Conservation (phyloP, 92 coral and sea anemone species). For the Parazoanthus swiftii region DNA sequence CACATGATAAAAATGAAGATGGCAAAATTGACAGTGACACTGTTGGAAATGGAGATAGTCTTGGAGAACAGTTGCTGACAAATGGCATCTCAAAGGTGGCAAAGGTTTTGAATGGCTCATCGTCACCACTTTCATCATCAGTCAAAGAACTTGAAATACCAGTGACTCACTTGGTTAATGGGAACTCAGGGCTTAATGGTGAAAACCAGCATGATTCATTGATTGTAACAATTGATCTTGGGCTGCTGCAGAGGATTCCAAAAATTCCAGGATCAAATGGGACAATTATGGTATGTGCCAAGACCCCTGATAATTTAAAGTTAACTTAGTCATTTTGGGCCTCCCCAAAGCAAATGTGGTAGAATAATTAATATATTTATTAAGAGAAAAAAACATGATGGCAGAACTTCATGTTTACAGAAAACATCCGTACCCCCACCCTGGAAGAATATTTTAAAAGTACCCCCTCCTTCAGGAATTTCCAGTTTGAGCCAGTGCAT, state of each 20-base stretch:
- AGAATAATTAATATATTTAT: too few species aligned
- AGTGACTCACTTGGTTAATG: constrained; percentile 46
- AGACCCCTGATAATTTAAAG: not conserved
- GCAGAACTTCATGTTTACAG: too few species aligned
- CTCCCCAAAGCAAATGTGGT: not conserved
- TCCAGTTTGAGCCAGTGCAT: too few species aligned
- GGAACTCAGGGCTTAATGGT: constrained; percentile 66
- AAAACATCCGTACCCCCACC: too few species aligned
- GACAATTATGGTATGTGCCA: constrained; percentile 32
- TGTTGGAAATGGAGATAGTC: constrained; percentile 60
- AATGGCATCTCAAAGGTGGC: not conserved
- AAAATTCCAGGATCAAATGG: constrained; percentile 52
- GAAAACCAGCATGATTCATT: constrained; percentile 82
- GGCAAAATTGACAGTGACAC: constrained; percentile 73
- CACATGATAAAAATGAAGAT: constrained; percentile 67
- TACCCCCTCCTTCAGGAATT: too few species aligned
- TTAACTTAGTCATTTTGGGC: not conserved
- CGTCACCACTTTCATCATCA: constrained; percentile 51
- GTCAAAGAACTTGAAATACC: constrained; percentile 58
- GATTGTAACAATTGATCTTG: constrained; percentile 89
- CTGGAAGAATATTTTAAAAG: too few species aligned
- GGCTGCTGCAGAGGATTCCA: constrained; percentile 88
- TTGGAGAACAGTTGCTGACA: not conserved
- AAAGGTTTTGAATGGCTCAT: constrained; percentile 29
- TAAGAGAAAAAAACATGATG: too few species aligned